Conservation (phyloP, 2,113 vertebrate species). For the Pristiophorus japonicus region DNA sequence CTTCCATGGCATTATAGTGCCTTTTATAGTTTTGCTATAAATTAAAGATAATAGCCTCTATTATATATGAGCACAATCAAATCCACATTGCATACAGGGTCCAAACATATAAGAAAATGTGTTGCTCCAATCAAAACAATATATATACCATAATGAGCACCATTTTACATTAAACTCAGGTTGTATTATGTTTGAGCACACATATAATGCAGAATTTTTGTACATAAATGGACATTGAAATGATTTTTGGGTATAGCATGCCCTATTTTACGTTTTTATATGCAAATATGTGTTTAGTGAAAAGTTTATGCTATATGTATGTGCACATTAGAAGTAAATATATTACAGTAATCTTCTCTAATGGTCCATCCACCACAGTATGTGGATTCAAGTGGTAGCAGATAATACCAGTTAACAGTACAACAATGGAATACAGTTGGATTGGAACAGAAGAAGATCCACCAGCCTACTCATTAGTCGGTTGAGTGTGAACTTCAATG, state of each 20-base stretch:
- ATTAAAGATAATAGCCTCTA: background rate
- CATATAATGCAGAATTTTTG: background rate
- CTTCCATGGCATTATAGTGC: background rate
- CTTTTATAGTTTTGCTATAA: background rate
- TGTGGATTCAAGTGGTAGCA: background rate
- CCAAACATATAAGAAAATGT: background rate
- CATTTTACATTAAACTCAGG: background rate
- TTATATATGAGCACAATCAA: background rate
- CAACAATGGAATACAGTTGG: background rate
- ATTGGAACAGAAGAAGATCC: background rate
- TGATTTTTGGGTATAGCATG: background rate
- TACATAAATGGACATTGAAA: background rate
- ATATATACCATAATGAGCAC: background rate
- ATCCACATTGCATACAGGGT: background rate
- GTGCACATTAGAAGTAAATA: background rate
- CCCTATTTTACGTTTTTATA: background rate
- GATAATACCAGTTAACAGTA: background rate
- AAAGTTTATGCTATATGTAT: background rate
- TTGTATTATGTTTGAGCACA: background rate
- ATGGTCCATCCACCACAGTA: background rate
- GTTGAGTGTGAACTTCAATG: background rate
- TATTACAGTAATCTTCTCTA: background rate
- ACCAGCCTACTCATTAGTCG: background rate
- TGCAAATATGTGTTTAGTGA: background rate
- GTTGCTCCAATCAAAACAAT: background rate